Base-by-base conservation (phyloP, 2,888 invertebrate species). In the Drosophila meridionalis region DNA sequence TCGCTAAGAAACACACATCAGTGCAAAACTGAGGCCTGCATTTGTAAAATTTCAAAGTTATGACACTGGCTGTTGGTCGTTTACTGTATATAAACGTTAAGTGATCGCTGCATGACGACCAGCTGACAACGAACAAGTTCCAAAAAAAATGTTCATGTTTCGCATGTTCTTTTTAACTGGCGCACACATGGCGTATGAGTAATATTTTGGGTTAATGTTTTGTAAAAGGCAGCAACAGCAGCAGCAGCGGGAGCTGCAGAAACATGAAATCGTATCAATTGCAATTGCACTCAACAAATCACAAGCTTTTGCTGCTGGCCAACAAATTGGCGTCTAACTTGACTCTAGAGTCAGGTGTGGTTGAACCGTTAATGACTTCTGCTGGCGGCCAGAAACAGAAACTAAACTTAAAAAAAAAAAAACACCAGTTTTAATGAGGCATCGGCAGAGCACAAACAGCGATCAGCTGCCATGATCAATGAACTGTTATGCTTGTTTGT, bases 211-310 rank as follows among this genome's bases (percentile, higher is more conserved):
- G 73, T 69, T 82, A 73, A 66, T 69, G 71, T 42, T 59, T 65
- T 59, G 73, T 68, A 69, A 72, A 61, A 64, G 66, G 32, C 59
- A 47, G 48, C 58, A 57, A 8, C 42, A 43, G 26, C 45, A 45
- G 26, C 26, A 26, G n/a, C 7, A n/a, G 30, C 36, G 52, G 30
- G 28, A 64, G 26, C 38, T 9, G 11, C 9, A 48, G 69, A 52
- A 69, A 62, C 63, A 78, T 57, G 58, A 67, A 69, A 50, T 43
- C 55, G 65, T 73, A 86, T 83, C 75, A 83, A 83, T 78, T 52
- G 66, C 65, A 73, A 65, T 78, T 58, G 67, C 69, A 75, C 57
- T 69, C 47, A 69, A 81, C 76, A 83, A 83, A 83, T 81, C 77
- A 82, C 82, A 53, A 75, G 61, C 73, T 14, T 50, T 55, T 42